Evolutionary conservation across 2,113 vertebrate genomes (phyloP).

Genomic region (Ardeotis arabs): DNA sequence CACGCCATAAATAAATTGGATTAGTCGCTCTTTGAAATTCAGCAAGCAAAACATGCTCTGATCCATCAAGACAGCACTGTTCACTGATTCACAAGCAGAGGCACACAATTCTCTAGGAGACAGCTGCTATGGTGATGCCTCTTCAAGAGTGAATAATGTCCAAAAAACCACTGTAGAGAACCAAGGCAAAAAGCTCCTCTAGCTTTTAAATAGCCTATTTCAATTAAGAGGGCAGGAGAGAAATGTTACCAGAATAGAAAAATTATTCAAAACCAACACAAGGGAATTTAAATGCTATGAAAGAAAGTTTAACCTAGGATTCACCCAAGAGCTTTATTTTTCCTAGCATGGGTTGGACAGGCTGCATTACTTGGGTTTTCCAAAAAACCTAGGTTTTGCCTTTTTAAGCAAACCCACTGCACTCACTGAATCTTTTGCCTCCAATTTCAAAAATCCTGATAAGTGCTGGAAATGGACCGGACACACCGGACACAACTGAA

Average conservation of each 20-base stretch:
- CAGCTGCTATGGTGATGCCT: neutral
- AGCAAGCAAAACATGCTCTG: neutral
- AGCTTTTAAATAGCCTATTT: neutral
- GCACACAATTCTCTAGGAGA: neutral
- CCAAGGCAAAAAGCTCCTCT: neutral
- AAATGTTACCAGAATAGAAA: neutral
- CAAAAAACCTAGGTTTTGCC: neutral
- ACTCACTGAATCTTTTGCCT: neutral
- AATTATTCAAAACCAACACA: neutral
- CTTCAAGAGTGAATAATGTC: neutral
- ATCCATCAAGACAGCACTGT: neutral
- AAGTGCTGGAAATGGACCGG: neutral
- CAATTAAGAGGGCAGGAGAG: neutral
- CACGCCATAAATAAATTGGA: neutral
- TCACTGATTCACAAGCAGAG: neutral
- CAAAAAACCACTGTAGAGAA: neutral
- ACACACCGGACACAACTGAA: neutral
- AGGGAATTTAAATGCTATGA: rapidly evolving
- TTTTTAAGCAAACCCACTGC: neutral
- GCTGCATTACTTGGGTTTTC: no score
- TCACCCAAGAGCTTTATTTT: rapidly evolving
- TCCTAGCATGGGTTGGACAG: neutral
- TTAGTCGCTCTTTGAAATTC: neutral
- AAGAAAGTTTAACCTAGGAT: neutral
- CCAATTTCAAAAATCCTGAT: neutral